A percentile compares a stretch with the other conserved stretches of the same genome.
Evolutionary conservation across 2,888 invertebrate species (phyloP).

Genomic region (Congeria kusceri): DNA sequence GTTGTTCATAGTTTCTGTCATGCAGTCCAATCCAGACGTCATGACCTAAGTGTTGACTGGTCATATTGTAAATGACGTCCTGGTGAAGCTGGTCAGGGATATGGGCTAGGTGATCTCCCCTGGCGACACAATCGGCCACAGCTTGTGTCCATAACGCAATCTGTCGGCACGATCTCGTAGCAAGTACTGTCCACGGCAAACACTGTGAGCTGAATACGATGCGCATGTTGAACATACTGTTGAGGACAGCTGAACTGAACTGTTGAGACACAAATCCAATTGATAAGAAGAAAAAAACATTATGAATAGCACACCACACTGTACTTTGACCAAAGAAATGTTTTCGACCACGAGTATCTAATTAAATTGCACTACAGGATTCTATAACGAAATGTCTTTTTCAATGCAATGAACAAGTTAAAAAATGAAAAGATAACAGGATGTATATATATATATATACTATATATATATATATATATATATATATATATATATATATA

Average conservation of each 20-base stretch:
- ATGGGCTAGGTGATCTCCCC: slow-evolving; percentile 44
- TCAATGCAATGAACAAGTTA: too few relatives aligned
- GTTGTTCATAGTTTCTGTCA: slow-evolving; percentile 29
- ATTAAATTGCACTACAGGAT: too few relatives aligned
- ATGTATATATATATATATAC: too few relatives aligned
- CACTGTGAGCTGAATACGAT: neutral
- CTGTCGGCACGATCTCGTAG: slow-evolving; percentile 19
- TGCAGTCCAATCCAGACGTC: slow-evolving; percentile 47
- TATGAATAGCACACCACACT: too few relatives aligned
- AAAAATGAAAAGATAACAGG: too few relatives aligned
- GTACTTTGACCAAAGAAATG: too few relatives aligned
- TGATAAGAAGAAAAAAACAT: too few relatives aligned
- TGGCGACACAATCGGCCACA: slow-evolving; percentile 22
- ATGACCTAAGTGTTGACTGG: slow-evolving; percentile 22
- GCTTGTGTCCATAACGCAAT: slow-evolving; percentile 21
- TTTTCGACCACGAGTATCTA: too few relatives aligned
- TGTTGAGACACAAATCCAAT: neutral
- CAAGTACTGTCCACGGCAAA: slow-evolving; percentile 21
- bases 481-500: too few relatives aligned
- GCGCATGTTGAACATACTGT: neutral
- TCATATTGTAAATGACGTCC: slow-evolving; percentile 26
- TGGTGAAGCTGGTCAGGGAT: slow-evolving; percentile 37
- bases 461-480: too few relatives aligned
- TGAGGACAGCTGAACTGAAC: neutral
- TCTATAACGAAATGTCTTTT: too few relatives aligned